Base-by-base conservation (phyloP, 2,113 vertebrate species). In the Triplophysa rosa region DNA sequence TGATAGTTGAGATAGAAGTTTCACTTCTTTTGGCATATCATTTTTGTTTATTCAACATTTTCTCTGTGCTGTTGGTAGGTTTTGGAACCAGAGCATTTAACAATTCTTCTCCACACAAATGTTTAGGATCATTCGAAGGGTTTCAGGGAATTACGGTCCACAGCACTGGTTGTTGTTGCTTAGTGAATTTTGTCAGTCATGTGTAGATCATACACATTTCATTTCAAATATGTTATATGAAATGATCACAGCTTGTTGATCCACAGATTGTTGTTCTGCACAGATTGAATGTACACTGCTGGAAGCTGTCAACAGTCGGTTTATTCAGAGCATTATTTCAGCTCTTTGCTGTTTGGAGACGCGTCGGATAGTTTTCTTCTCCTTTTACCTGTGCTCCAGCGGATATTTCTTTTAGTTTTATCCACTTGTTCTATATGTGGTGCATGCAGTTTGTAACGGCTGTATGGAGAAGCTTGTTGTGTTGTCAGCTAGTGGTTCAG, bases 141-240 rank as follows among this genome's bases (percentile, higher is more conserved):
- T 17, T 21, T 63, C 58, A 63, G 6, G 47, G 16, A 11, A 29
- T 21, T 19, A 21, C 1, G 42, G 54, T 24, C 54, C n/a, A n/a
- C 8, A 72, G 16, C 42, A 11, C 13, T 71, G 67, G 26, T 52
- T 4, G 49, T 52, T 52, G 49, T 64, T 29, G 26, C 26, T 71
- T 64, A 56, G 17, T 66, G 9, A 26, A 80, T 52, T 49, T 5
- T 59, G 73, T 77, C 67, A 49, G 40, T 65, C n/a, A 70, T 19
- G 40, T 0, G 40, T 0, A 8, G 37, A 23, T 62, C 63, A 52
- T 24, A 63, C 69, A 19, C 14, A 73, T 67, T 74, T 61, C 23
- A 42, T 21, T 24, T 12, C 29, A 72, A 29, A 78, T 14, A 9
- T 73, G 24, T 58, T 29, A 52, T 14, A 76, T 68, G 14, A 68